Base-by-base conservation (phyloP, 1,140 invertebrate genomes). In the Pygmarrhopalites habei region DNA sequence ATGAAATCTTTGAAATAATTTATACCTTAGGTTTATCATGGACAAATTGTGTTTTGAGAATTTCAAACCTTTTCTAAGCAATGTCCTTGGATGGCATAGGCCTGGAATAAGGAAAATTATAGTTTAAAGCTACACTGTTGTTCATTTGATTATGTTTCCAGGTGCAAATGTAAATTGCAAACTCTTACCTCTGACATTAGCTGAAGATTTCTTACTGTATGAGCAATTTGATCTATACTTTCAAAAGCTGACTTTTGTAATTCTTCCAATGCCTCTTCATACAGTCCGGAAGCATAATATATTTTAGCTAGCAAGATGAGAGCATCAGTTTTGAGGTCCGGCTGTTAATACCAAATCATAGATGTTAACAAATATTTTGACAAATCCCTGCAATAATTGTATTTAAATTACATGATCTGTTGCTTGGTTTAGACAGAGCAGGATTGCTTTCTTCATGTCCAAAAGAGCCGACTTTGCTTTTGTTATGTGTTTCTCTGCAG, bases 181-280 rank as follows among this genome's bases (percentile, higher is more conserved):
- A n/a, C n/a, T n/a, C n/a, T n/a, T n/a, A n/a, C n/a, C 79, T 97
- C 94, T 1, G 93, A 92, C 59, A 95, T 83, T 68, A 97, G 91
- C 70, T 88, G 85, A 46, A 96, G 80, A 76, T 90, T 91, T 56
- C 93, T 82, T 60, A 86, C 87, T 65, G 89, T 86, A 59, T 94
- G 77, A 73, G 90, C 89, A 73, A 92, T 85, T 0, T 87, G 85
- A 5, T 95, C 75, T 26, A 70, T 59, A 26, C 57, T 47, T 32
- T 65, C 62, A 53, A 67, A 62, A 23, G 56, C 88, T 0, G 89
- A 88, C 72, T 88, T 81, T 58, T 87, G 83, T 73, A 91, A 90
- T 76, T 91, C 84, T 61, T 87, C 84, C 30, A 96, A 76, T 32
- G 90, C 84, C 55, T 90, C 86, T 64, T 87, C 83, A 73, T 92